phyloP scores from a whole-genome alignment of 1,140 invertebrate species.

The Cephus cinctus region DNA sequence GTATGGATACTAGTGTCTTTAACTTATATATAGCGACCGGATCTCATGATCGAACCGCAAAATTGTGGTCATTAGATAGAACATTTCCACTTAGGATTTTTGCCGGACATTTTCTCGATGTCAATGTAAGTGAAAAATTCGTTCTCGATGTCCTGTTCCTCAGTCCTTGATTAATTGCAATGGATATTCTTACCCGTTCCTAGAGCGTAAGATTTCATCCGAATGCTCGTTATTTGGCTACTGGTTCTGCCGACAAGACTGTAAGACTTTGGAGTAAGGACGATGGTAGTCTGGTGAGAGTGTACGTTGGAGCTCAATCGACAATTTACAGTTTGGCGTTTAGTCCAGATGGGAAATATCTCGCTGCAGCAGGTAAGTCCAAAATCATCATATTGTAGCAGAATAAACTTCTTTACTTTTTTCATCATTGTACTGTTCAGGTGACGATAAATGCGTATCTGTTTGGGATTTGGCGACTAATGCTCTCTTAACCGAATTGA shows the following conservation, averaged over 20 bases:
- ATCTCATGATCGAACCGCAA: constrained; percentile 80
- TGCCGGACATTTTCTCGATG: constrained; percentile 79
- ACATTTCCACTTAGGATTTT: constrained; percentile 78
- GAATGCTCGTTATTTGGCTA: constrained; percentile 77
- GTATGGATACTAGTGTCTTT: constrained; percentile 73
- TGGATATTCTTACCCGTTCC: constrained; percentile 31
- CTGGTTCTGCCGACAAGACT: constrained; percentile 74
- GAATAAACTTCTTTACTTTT: constrained; percentile 10
- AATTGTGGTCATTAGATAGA: constrained; percentile 81
- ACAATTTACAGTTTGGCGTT: constrained; percentile 65
- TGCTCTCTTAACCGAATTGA: constrained; percentile 61
- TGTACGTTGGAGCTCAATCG: constrained; percentile 64
- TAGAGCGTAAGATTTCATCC: constrained; percentile 81
- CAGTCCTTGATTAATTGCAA: not conserved
- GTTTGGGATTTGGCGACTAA: constrained; percentile 72
- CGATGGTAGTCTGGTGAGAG: constrained; percentile 61
- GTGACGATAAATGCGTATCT: constrained; percentile 65
- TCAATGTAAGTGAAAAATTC: constrained; percentile 66
- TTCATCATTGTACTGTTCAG: constrained; percentile 40
- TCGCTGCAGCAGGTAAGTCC: constrained; percentile 67
- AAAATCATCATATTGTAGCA: constrained; percentile 8
- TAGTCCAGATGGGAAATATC: constrained; percentile 68
- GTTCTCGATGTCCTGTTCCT: not conserved
- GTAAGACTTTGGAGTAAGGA: constrained; percentile 73
- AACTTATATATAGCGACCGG: constrained; percentile 77